Conservation (phyloP, 2,113 vertebrate species). For the Mesitornis unicolor region DNA sequence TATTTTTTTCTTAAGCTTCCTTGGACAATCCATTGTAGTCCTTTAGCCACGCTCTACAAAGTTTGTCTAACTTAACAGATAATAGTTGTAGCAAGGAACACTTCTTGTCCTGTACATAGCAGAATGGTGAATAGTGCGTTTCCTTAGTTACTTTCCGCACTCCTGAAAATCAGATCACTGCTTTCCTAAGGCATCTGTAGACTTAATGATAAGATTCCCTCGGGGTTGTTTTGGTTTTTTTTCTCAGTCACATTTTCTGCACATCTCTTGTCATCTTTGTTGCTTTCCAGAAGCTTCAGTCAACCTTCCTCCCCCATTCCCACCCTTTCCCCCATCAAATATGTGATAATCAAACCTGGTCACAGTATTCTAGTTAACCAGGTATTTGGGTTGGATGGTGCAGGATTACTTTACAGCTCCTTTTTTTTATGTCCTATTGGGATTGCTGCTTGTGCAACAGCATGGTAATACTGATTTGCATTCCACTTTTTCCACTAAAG, state of each 20-base stretch:
- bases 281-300: background rate
- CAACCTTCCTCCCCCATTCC: background rate
- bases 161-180: background rate
- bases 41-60: background rate
- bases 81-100: background rate
- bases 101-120: background rate
- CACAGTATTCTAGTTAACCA: background rate
- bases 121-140: background rate
- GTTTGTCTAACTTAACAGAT: background rate
- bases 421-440: background rate
- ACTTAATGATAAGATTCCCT: background rate
- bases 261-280: background rate
- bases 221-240: background rate
- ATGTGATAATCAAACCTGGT: background rate
- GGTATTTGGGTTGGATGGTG: background rate
- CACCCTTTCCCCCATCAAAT: background rate
- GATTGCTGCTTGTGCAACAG: background rate
- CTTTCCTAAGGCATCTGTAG: background rate
- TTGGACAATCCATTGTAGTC: background rate
- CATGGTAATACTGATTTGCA: background rate
- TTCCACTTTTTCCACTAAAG: background rate
- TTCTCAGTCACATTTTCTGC: background rate
- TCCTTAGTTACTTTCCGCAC: background rate
- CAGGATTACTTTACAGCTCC: background rate
- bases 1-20: background rate